Evolutionary conservation across 64 coral and sea anemone genomes (phyloP).

Genomic region (Porites australiensis): DNA sequence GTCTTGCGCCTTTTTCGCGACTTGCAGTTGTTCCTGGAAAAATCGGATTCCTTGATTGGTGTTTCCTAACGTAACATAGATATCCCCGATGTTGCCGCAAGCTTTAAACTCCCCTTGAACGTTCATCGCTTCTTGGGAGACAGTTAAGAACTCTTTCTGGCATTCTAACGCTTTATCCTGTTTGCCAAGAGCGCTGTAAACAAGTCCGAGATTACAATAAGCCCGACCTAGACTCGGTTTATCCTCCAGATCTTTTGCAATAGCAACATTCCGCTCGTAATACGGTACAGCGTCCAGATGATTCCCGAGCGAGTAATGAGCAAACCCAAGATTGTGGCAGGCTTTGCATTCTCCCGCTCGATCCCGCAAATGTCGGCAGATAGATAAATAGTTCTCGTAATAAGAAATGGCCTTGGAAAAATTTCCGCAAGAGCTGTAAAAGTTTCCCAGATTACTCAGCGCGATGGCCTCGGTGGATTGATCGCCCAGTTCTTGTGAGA

Average conservation of each 20-base stretch:
- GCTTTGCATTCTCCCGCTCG: conserved; percentile 88
- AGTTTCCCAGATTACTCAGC: conserved; percentile 93
- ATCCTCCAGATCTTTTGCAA: conserved; percentile 83
- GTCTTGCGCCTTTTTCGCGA: conserved; percentile 76
- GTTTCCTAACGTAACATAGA: conserved; percentile 80
- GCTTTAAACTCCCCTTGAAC: conserved; percentile 83
- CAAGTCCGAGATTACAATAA: conserved; percentile 91
- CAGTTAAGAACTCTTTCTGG: conserved; percentile 80
- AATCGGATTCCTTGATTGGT: conserved; percentile 68
- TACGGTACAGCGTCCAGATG: conserved; percentile 70
- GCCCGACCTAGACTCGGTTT: conserved; percentile 80
- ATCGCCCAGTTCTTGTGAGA: conserved; percentile 84
- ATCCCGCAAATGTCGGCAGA: conserved; percentile 73
- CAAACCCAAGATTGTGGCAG: conserved; percentile 97
- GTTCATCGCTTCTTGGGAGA: conserved; percentile 77
- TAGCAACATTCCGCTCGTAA: conserved; percentile 92
- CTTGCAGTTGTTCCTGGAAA: conserved; percentile 88
- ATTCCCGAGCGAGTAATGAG: conserved; percentile 90
- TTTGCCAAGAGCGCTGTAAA: conserved; percentile 77
- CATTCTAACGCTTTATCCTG: conserved; percentile 81
- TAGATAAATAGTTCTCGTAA: conserved; percentile 88
- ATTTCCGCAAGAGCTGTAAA: conserved; percentile 94
- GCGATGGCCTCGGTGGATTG: conserved; percentile 85
- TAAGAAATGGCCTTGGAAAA: conserved; percentile 85
- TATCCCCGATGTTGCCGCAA: conserved; percentile 93